Evolutionary conservation across 2,888 invertebrate species (phyloP).

Genomic region (Ophion slaviceki): DNA sequence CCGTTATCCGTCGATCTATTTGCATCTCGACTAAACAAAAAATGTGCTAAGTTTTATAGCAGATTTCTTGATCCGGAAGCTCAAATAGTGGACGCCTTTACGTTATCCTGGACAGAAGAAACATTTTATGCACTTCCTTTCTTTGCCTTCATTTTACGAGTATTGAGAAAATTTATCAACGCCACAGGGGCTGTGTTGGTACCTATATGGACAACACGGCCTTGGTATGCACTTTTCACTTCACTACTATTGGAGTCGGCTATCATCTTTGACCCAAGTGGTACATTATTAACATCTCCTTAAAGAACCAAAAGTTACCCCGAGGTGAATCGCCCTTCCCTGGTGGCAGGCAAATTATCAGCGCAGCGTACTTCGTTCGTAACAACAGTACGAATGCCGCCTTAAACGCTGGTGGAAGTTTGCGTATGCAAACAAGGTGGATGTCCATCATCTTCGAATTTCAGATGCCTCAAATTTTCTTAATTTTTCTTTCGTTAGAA

Average conservation of each 20-base stretch:
- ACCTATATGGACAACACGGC: conserved; percentile 73
- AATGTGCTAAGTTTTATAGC: background rate
- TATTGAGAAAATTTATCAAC: conserved; percentile 34
- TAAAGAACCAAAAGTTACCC: conserved; percentile 68
- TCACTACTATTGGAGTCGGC: conserved; percentile 45
- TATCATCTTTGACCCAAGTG: conserved; percentile 68
- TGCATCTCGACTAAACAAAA: background rate
- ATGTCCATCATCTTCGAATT: conserved; percentile 41
- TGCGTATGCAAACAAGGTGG: conserved; percentile 40
- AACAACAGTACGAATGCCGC: conserved; percentile 42
- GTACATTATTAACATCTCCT: conserved; percentile 69
- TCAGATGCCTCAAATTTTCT: conserved; percentile 52
- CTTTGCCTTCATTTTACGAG: conserved; percentile 70
- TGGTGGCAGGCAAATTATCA: conserved; percentile 72
- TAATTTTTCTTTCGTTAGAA: too few species aligned
- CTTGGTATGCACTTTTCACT: conserved; percentile 74
- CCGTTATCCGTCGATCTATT: background rate
- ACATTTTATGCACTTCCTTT: conserved; percentile 74
- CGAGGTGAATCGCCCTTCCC: conserved; percentile 65
- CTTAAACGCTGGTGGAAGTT: conserved; percentile 56
- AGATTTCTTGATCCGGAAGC: background rate
- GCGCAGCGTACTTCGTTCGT: conserved; percentile 56
- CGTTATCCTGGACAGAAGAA: background rate
- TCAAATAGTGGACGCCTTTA: conserved; percentile 9
- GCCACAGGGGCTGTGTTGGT: conserved; percentile 71